Conservation (phyloP, 2,113 vertebrate genomes). For the Pitta sordida region DNA sequence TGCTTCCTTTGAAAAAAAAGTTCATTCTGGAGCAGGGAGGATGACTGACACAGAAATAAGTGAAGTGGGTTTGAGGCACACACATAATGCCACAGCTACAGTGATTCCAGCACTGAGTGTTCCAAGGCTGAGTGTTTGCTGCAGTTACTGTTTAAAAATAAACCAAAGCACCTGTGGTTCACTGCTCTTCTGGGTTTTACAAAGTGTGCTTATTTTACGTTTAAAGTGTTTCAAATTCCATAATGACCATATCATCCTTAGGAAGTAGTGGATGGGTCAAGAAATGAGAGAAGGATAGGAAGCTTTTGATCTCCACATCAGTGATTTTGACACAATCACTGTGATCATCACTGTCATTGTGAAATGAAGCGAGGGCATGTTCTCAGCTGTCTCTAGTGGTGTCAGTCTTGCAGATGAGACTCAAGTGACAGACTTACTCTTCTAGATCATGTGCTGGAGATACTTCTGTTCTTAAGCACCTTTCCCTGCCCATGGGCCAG, state of each 20-base stretch:
- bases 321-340: background rate
- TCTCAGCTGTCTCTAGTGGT: background rate
- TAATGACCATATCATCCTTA: background rate
- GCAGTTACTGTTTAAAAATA: background rate
- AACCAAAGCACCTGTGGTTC: background rate
- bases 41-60: slow-evolving; percentile 11
- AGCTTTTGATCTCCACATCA: background rate
- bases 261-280: background rate
- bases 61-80: background rate
- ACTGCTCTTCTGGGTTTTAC: background rate
- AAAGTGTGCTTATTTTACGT: background rate
- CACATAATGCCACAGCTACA: background rate
- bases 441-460: background rate
- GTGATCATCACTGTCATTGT: background rate
- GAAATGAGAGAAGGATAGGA: background rate
- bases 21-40: background rate
- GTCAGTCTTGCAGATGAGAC: background rate
- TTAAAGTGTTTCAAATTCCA: background rate
- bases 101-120: background rate
- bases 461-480: background rate
- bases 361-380: background rate
- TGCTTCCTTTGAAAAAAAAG: slow-evolving; percentile 56
- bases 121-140: background rate
- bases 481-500: background rate
- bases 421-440: background rate